Evolutionary conservation across 2,888 invertebrate genomes (phyloP).

Genomic region (Catocala sponsa): DNA sequence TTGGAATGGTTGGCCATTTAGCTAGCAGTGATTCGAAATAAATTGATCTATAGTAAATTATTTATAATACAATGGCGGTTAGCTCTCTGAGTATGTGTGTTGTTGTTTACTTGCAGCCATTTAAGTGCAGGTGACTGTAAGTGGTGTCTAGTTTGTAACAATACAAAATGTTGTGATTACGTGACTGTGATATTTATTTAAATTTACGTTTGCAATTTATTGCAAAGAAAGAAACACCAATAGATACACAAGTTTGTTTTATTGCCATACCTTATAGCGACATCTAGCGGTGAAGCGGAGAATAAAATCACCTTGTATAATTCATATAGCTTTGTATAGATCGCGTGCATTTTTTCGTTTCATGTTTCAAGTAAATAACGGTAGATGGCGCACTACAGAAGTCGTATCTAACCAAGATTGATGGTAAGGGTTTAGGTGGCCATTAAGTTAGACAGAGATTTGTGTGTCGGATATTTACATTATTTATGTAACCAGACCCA

Average conservation of each 20-base stretch:
- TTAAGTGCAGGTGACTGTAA: neutral
- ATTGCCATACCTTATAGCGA: slow-evolving; percentile 12
- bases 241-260: slow-evolving; percentile 27
- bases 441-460: slow-evolving; percentile 43
- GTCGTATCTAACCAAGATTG: slow-evolving; percentile 30
- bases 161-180: slow-evolving; percentile 24
- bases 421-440: slow-evolving; percentile 34
- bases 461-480: slow-evolving; percentile 39
- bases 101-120: neutral
- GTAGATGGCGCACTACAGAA: slow-evolving; percentile 23
- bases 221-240: slow-evolving; percentile 31
- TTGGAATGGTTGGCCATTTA: slow-evolving; percentile 35
- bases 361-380: slow-evolving; percentile 7
- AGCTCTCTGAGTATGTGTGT: no score
- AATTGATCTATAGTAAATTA: no score
- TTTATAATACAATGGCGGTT: no score
- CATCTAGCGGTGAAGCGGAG: slow-evolving; percentile 19
- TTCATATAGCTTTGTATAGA: neutral
- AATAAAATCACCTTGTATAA: neutral
- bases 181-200: slow-evolving; percentile 62
- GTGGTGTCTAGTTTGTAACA: slow-evolving; percentile 1
- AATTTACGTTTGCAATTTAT: slow-evolving; percentile 36
- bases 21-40: neutral
- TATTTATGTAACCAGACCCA: slow-evolving; percentile 36
- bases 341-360: slow-evolving; percentile 11